A percentile compares a stretch with the other conserved stretches of the same genome.
phyloP scores from a whole-genome alignment of 2,797 vertebrate species.

The Macroramphosus scolopax region DNA sequence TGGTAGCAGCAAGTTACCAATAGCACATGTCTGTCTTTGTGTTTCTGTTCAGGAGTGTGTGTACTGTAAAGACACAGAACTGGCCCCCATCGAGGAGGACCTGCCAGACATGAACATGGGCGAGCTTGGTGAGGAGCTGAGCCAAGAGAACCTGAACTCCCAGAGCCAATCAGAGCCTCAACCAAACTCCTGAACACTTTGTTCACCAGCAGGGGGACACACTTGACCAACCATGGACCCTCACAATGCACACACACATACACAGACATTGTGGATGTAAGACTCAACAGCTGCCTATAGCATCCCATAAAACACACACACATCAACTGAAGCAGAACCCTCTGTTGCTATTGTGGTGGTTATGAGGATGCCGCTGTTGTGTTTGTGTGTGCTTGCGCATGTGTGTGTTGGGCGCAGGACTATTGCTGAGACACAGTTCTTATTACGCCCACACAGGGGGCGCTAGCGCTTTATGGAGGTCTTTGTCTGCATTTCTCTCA shows the following conservation, averaged over 20 bases:
- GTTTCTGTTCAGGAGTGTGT: constrained; percentile 74
- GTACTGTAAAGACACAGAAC: constrained; percentile 75
- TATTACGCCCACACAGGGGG: constrained; percentile 4
- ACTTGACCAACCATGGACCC: constrained; percentile 13
- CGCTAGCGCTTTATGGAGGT: constrained; percentile 14
- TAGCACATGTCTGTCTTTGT: constrained; percentile 27
- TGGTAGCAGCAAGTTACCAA: not conserved
- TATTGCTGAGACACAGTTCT: constrained; percentile 25
- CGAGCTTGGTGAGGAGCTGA: constrained; percentile 72
- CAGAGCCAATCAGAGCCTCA: constrained; percentile 54
- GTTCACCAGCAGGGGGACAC: constrained; percentile 20
- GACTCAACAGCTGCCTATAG: constrained; percentile 23
- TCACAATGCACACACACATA: constrained; percentile 7
- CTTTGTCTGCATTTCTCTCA: not conserved
- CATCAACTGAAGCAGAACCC: constrained; percentile 26
- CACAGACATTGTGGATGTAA: constrained; percentile 19
- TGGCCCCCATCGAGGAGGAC: constrained; percentile 72
- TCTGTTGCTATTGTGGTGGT: constrained; percentile 21
- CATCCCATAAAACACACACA: constrained; percentile 9
- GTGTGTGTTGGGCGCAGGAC: constrained; percentile 12
- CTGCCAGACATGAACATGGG: constrained; percentile 80
- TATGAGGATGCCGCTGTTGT: constrained; percentile 1
- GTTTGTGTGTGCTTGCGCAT: not conserved
- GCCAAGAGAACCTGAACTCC: constrained; percentile 54
- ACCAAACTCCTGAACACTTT: constrained; percentile 39